Evolutionary conservation across 1,140 invertebrate species (phyloP).

Genomic region (Zaprionus tsacasi): DNA sequence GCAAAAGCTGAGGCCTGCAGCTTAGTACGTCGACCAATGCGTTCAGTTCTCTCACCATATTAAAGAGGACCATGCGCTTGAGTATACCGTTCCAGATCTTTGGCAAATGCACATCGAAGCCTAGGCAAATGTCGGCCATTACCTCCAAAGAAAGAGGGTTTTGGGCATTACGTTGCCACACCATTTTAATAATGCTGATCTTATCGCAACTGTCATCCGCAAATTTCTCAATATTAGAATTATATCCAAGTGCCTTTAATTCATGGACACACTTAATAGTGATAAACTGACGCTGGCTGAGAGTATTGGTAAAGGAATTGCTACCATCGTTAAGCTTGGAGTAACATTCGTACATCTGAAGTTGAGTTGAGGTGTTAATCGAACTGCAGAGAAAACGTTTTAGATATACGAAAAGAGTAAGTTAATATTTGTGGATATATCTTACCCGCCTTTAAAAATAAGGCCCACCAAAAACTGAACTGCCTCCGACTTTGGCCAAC

Average conservation of each 20-base stretch:
- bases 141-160: constrained; percentile 77
- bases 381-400: constrained; percentile 38
- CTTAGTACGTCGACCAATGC: constrained; percentile 77
- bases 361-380: constrained; percentile 74
- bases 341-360: constrained; percentile 82
- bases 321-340: constrained; percentile 79
- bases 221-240: constrained; percentile 77
- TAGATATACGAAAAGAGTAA: neutral
- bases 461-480: constrained; percentile 69
- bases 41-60: constrained; percentile 75
- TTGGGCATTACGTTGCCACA: constrained; percentile 79
- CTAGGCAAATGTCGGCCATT: constrained; percentile 80
- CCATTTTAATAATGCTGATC: constrained; percentile 76
- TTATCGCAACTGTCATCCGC: constrained; percentile 70
- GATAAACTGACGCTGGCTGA: constrained; percentile 76
- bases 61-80: constrained; percentile 79
- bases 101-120: constrained; percentile 75
- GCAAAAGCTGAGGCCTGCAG: constrained; percentile 62
- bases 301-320: constrained; percentile 64
- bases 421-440: neutral
- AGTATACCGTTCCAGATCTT: constrained; percentile 83
- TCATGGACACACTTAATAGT: constrained; percentile 82
- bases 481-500: constrained; percentile 70
- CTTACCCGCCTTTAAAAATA: constrained; percentile 76
- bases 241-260: constrained; percentile 79